Evolutionary conservation across 2,888 invertebrate species (phyloP).

Genomic region (Oligia strigilis): DNA sequence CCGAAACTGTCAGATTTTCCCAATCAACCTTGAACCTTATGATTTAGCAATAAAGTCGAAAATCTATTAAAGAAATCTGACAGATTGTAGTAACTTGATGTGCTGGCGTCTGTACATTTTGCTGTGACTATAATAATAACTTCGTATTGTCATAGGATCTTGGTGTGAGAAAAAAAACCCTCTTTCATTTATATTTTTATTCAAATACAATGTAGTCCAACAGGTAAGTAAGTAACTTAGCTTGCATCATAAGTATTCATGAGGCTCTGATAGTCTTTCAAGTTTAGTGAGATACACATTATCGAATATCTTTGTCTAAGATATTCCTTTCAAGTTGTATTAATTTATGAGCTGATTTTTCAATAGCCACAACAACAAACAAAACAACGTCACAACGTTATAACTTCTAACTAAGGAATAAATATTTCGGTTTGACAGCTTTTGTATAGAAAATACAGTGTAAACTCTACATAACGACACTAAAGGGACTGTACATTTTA

Average conservation of each 20-base stretch:
- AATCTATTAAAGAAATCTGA: too few species aligned
- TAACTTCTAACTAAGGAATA: too few species aligned
- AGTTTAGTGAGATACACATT: background rate
- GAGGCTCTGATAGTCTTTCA: background rate
- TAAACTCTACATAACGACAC: too few species aligned
- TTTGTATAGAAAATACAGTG: background rate
- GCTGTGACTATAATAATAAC: background rate
- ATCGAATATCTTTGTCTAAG: background rate
- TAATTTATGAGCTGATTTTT: background rate
- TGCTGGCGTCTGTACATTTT: too few species aligned
- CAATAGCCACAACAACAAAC: too few species aligned
- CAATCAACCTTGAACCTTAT: too few species aligned
- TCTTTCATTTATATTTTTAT: slow-evolving; percentile 1
- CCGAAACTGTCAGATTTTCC: too few species aligned
- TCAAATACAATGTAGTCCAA: background rate
- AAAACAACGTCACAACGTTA: too few species aligned
- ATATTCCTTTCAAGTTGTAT: background rate
- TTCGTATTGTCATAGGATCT: background rate
- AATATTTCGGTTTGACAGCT: background rate
- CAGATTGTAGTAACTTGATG: too few species aligned
- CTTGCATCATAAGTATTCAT: background rate
- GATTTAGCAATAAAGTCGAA: too few species aligned
- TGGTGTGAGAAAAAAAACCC: background rate
- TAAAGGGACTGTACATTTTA: too few species aligned
- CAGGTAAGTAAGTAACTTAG: background rate